A percentile compares a stretch with the other conserved stretches of the same genome.
Conservation (phyloP, 2,888 invertebrate species). For the Nomada goodeniana region DNA sequence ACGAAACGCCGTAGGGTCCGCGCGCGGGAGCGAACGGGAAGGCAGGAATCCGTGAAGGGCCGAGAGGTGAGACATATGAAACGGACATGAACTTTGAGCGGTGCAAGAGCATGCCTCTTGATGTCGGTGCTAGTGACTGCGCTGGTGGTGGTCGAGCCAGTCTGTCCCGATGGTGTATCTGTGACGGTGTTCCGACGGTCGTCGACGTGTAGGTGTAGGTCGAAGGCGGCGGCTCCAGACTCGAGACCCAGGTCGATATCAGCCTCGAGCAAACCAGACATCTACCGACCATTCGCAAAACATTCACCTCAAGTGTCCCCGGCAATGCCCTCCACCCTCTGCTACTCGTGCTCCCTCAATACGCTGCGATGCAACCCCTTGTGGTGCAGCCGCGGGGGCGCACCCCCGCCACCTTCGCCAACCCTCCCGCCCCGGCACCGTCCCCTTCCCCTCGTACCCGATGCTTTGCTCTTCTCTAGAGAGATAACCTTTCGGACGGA, state of each 20-base stretch:
- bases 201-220: slow-evolving; percentile 55
- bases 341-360: slow-evolving; percentile 59
- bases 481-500: slow-evolving; percentile 45
- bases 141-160: slow-evolving; percentile 55
- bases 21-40: background rate
- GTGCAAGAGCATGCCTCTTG: slow-evolving; percentile 68
- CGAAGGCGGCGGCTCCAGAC: slow-evolving; percentile 76
- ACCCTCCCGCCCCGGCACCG: slow-evolving; percentile 16
- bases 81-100: slow-evolving; percentile 80
- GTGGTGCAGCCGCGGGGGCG: slow-evolving; percentile 53
- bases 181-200: slow-evolving; percentile 29
- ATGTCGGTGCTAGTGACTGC: slow-evolving; percentile 41
- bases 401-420: slow-evolving; percentile 52
- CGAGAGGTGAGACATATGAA: slow-evolving; percentile 80
- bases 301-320: slow-evolving; percentile 84
- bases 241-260: slow-evolving; percentile 83
- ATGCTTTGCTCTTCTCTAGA: slow-evolving; percentile 10
- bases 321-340: slow-evolving; percentile 74
- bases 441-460: slow-evolving; percentile 10
- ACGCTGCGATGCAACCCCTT: slow-evolving; percentile 65
- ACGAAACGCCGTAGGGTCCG: slow-evolving; percentile 52
- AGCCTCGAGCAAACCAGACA: slow-evolving; percentile 83
- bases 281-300: slow-evolving; percentile 84
- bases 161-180: slow-evolving; percentile 64
- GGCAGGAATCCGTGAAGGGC: slow-evolving; percentile 68